Evolutionary conservation across 2,888 invertebrate genomes (phyloP), one percentile per base, ranked within the genome.

Genomic region (Sipha maydis): DNA sequence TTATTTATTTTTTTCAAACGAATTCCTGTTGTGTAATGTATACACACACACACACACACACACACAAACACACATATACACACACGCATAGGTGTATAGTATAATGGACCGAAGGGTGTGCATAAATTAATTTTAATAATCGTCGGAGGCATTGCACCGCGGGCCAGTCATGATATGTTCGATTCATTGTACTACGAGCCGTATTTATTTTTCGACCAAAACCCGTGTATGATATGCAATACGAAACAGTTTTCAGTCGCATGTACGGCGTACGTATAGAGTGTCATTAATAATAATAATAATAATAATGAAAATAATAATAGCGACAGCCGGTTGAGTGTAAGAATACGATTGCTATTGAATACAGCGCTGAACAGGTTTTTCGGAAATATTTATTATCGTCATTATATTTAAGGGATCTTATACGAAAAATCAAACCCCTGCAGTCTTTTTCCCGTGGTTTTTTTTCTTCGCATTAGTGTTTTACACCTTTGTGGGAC

Each of bases 101-200:
- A 71, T 31, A 28, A 14, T 34, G 73, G 31, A 3, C 73, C 34
- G 73, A 73, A 19, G 75, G 75, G 75, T 38, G 75, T 38, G 75
- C 34, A 75, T 75, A 38, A 75, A 75, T 75, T 75, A 75, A 75
- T 75, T 75, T 75, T 75, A 75, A 75, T 38, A 75, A 75, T 75
- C 75, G 34, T 75, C 38, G 25, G 14, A 71, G 48, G 14, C 69
- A 17, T 7, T 19, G 31, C 71, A 73, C 31, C 28, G 31, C 71
- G 71, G 71, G 71, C 75, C 75, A 75, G 75, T 38, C 75, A 38
- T 25, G 34, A 28, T 69, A 28, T 69, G 21, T 61, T 21, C 25
- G 25, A 21, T 61, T 25, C 61, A 25, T 61, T 25, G 61, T 61
- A 25, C 8, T 21, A 4, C 25, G 61, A 61, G 69, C 69, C 14